These are phyloP conservation scores for Chironomus tentans DNA, from an alignment of 2,888 invertebrate species.

Conservation along the genomic window DNA sequence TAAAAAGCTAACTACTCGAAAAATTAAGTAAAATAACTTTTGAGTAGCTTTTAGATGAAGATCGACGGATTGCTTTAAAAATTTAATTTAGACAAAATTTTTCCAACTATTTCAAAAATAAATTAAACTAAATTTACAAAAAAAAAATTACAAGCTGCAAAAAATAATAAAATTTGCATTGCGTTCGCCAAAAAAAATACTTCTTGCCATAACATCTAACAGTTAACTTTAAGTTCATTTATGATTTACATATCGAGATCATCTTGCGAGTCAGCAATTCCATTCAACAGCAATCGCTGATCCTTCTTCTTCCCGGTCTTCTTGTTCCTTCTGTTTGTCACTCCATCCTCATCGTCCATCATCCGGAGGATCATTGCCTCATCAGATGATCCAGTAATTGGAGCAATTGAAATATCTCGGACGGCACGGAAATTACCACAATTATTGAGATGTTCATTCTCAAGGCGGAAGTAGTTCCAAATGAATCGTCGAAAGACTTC, in stretches of 20 bases:
- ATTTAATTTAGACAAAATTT: too few relatives aligned
- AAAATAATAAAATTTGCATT: too few relatives aligned
- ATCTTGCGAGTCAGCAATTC: slow-evolving; percentile 12
- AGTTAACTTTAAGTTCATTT: not conserved
- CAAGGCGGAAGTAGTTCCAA: slow-evolving; percentile 83
- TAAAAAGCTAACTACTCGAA: too few relatives aligned
- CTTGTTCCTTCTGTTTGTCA: slow-evolving; percentile 37
- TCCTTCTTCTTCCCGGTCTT: slow-evolving; percentile 36
- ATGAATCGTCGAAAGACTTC: slow-evolving; percentile 69
- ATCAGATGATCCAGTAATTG: slow-evolving; percentile 57
- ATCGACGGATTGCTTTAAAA: too few relatives aligned
- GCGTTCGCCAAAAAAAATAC: too few relatives aligned
- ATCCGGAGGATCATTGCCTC: slow-evolving; percentile 46
- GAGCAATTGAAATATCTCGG: slow-evolving; percentile 72
- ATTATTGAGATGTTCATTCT: slow-evolving; percentile 84
- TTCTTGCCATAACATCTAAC: too few relatives aligned
- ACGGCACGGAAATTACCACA: slow-evolving; percentile 84
- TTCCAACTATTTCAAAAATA: too few relatives aligned
- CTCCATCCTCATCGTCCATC: slow-evolving; percentile 43
- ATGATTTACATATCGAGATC: slow-evolving; percentile 9
- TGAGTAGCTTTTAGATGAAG: too few relatives aligned
- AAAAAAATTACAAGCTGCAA: too few relatives aligned
- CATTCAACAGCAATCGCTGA: slow-evolving; percentile 34
- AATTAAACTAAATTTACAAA: too few relatives aligned
- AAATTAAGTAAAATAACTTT: too few relatives aligned